Evolutionary conservation across 2,888 invertebrate genomes (phyloP).

Genomic region (Dynastes grantii): DNA sequence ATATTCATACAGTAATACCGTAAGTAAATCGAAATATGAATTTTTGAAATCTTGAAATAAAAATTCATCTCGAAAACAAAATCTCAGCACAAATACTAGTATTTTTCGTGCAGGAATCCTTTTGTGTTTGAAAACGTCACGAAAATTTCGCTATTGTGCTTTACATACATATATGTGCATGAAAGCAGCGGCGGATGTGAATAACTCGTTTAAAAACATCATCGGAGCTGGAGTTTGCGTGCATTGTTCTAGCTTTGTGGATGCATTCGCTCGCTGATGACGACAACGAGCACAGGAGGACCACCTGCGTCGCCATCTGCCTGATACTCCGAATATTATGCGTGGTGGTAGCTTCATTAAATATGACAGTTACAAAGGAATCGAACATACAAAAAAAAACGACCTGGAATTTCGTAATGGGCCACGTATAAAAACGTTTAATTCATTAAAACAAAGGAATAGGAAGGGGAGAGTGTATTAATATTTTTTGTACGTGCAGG

Average conservation of each 20-base stretch:
- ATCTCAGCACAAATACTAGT: too few relatives aligned
- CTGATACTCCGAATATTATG: constrained; percentile 9
- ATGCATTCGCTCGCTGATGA: constrained; percentile 8
- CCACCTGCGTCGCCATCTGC: constrained; percentile 44
- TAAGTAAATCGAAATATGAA: too few relatives aligned
- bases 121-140: too few relatives aligned
- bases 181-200: not conserved
- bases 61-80: too few relatives aligned
- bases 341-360: constrained; percentile 40
- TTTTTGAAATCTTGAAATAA: too few relatives aligned
- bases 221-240: constrained; percentile 6
- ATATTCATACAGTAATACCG: too few relatives aligned
- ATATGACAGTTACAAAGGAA: constrained; percentile 33
- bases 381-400: constrained; percentile 2
- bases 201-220: constrained; percentile 9
- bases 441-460: not conserved
- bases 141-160: not conserved
- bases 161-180: not conserved
- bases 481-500: not conserved
- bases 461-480: not conserved
- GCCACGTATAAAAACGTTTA: not conserved
- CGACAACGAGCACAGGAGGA: constrained; percentile 27
- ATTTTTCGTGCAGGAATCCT: too few relatives aligned
- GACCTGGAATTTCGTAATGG: not conserved
- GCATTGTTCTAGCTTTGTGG: constrained; percentile 33